A percentile compares a stretch with the other conserved stretches of the same genome.
Evolutionary conservation across 2,888 invertebrate species (phyloP).

Genomic region (Axea sp.): DNA sequence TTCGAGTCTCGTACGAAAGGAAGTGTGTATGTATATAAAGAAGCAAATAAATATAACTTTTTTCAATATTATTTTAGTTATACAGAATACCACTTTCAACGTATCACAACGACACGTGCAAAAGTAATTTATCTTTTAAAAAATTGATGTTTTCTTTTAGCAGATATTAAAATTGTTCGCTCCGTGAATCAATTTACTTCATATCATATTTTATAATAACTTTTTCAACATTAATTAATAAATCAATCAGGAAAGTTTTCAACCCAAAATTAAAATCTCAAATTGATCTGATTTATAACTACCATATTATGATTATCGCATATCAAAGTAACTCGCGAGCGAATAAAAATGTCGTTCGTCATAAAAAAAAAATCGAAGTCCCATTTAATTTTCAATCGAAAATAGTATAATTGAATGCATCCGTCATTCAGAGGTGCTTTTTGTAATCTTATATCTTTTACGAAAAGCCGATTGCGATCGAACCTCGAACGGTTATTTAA

Average conservation of each 20-base stretch:
- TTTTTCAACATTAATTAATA: neutral
- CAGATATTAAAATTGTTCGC: too few relatives aligned
- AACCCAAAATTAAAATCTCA: neutral
- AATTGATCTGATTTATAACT: slow-evolving; percentile 17
- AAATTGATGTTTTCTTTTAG: too few relatives aligned
- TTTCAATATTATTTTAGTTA: too few relatives aligned
- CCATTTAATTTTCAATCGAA: slow-evolving; percentile 39
- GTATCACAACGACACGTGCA: too few relatives aligned
- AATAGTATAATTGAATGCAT: slow-evolving; percentile 26
- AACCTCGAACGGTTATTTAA: neutral
- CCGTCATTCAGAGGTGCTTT: slow-evolving; percentile 9
- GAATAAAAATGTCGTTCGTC: slow-evolving; percentile 2
- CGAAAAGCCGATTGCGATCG: neutral
- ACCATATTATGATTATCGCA: slow-evolving; percentile 14
- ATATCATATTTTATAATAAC: too few relatives aligned
- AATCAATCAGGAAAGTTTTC: neutral
- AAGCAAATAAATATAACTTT: too few relatives aligned
- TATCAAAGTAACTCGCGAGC: neutral
- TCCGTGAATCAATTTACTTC: too few relatives aligned
- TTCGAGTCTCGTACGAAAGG: too few relatives aligned
- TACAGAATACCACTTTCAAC: too few relatives aligned
- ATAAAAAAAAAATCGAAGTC: slow-evolving; percentile 19
- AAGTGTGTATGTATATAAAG: too few relatives aligned
- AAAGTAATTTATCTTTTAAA: too few relatives aligned
- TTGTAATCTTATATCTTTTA: slow-evolving; percentile 12